phyloP scores from a whole-genome alignment of 2,888 invertebrate genomes.

The Cenopis cana region DNA sequence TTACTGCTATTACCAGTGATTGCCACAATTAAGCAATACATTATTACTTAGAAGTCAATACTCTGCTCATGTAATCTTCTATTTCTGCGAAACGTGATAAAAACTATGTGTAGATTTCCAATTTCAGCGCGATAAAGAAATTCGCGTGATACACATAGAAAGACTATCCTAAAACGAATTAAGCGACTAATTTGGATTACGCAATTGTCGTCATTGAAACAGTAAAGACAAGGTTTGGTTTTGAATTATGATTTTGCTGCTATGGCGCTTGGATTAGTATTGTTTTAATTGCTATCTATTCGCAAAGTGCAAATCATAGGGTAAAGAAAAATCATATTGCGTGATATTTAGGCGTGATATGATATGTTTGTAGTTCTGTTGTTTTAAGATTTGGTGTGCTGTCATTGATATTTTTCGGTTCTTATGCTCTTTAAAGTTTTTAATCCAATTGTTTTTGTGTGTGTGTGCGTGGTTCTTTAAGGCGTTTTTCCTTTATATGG shows the following conservation, averaged over 20 bases:
- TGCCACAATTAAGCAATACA: conserved; percentile 34
- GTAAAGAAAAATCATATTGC: conserved; percentile 15
- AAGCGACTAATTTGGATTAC: neutral
- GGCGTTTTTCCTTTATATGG: no score
- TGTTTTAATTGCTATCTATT: neutral
- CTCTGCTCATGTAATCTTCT: conserved; percentile 18
- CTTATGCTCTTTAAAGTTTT: no score
- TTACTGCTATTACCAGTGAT: conserved; percentile 17
- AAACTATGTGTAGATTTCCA: conserved; percentile 45
- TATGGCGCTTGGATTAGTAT: neutral
- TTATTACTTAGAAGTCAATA: conserved; percentile 26
- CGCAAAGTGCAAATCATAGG: neutral
- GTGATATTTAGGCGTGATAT: conserved; percentile 4
- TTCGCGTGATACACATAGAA: conserved; percentile 25
- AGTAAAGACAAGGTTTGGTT: neutral
- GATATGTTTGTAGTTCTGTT: conserved; percentile 6
- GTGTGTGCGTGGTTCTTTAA: no score
- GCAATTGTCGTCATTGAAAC: neutral
- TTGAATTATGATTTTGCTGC: neutral
- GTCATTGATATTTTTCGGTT: neutral
- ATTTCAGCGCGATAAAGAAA: conserved; percentile 19
- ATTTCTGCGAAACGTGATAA: conserved; percentile 31
- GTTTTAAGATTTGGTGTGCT: neutral
- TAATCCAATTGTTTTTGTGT: neutral
- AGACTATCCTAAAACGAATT: neutral